Base-by-base conservation (phyloP, 2,888 invertebrate species). In the Gibbula magus region DNA sequence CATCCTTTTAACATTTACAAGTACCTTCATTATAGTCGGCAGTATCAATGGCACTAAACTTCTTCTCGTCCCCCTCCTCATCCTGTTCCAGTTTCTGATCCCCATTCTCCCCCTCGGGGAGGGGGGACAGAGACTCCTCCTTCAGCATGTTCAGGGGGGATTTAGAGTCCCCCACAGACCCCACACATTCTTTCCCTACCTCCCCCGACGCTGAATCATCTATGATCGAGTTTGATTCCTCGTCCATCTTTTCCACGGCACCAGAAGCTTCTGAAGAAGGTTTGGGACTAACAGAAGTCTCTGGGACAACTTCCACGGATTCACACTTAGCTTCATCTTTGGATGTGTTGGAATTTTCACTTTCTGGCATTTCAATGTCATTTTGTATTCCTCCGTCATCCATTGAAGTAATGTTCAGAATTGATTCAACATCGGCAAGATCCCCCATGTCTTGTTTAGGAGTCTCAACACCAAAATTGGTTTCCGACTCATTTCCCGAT, bases 1-100 rank as follows among this genome's bases (percentile, higher is more conserved):
- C n/a, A 18, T 13, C 16, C 22, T 3, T 35, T 35, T 1, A 45
- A 5, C 13, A 7, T 45, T 45, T 45, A 1, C 4, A 45, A 5
- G 22, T 61, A 80, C 79, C 80, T 77, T 77, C 79, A 70, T 79
- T 83, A 20, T 77, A 79, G 51, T 78, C 81, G 13, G 61, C 79
- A 35, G 73, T 66, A 73, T 80, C 81, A 25, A 79, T 78, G 22
- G 54, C 51, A 61, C 73, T 73, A 32, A 73, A 80, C 20, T 32
- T 7, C 10, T 3, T 53, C 54, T 54, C 39, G 29, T 32, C 75
- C 32, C 39, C 32, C 20, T 32, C 29, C 29, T 25, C 66, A 20
- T 56, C 39, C 56, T 56, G 10, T 13, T 45, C 45, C 45, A 45
- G 45, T 45, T 45, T 45, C 45, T 4, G 45, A 10, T 45, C 45